A percentile compares a stretch with the other conserved stretches of the same genome.
Evolutionary conservation across 2,113 vertebrate genomes (phyloP).

Genomic region (Hiodon alosoides): DNA sequence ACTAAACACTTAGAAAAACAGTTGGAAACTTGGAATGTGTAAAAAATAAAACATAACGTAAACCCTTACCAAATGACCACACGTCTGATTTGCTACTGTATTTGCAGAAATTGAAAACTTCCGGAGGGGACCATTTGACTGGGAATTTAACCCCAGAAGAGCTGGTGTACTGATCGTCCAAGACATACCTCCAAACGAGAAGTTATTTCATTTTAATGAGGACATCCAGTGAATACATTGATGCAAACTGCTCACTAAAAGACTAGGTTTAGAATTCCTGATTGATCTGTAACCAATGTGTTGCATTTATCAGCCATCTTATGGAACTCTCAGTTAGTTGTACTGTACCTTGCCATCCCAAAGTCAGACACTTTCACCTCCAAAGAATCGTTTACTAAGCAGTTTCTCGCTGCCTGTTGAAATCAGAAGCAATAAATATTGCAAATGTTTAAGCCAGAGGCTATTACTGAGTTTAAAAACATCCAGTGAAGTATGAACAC

Average conservation of each 20-base stretch:
- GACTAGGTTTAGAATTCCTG: too few relatives aligned
- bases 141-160: constrained; percentile 87
- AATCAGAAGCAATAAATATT: background rate
- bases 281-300: too few relatives aligned
- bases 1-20: too few relatives aligned
- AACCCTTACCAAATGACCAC: constrained; percentile 82
- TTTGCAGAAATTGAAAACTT: constrained; percentile 87
- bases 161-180: constrained; percentile 89
- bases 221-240: background rate
- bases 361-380: constrained; percentile 93
- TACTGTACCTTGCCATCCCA: constrained; percentile 85
- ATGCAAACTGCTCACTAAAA: background rate
- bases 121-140: constrained; percentile 93
- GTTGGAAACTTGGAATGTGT: too few relatives aligned
- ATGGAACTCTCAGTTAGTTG: background rate
- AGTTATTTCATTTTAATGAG: background rate
- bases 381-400: constrained; percentile 76
- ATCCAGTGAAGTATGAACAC: too few relatives aligned
- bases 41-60: background rate
- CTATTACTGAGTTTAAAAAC: too few relatives aligned
- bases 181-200: constrained; percentile 70
- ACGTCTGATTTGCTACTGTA: constrained; percentile 95
- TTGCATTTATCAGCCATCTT: too few relatives aligned
- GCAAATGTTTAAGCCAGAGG: background rate
- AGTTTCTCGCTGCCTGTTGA: constrained; percentile 86